phyloP scores from a whole-genome alignment of 2,888 invertebrate genomes.

The Drosophila incognita region DNA sequence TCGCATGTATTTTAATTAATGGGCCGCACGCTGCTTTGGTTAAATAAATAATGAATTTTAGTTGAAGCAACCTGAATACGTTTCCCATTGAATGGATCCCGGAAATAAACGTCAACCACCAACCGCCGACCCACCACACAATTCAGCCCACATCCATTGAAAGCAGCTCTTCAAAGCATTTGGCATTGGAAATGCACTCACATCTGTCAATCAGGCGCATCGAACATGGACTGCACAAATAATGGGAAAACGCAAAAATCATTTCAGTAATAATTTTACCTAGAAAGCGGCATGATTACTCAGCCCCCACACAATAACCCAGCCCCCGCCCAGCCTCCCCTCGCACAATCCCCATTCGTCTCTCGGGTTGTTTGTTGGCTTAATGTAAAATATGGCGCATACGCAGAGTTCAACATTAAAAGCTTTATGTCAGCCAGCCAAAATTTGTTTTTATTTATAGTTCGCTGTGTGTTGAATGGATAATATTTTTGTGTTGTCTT shows the following conservation, averaged over 20 bases:
- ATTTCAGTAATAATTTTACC: slow-evolving; percentile 47
- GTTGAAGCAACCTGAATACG: slow-evolving; percentile 27
- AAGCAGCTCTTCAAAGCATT: neutral
- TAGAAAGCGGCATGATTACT: slow-evolving; percentile 23
- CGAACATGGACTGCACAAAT: slow-evolving; percentile 22
- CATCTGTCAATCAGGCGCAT: slow-evolving; percentile 58
- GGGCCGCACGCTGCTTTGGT: slow-evolving; percentile 24
- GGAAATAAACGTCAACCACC: slow-evolving; percentile 18
- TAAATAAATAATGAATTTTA: slow-evolving; percentile 60
- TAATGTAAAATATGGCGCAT: slow-evolving; percentile 78
- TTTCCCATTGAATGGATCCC: slow-evolving; percentile 12
- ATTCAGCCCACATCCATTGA: neutral
- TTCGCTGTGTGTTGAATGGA: slow-evolving; percentile 18
- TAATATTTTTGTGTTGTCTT: slow-evolving; percentile 30
- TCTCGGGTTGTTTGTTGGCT: slow-evolving; percentile 69
- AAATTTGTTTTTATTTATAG: slow-evolving; percentile 62
- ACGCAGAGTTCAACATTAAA: slow-evolving; percentile 71
- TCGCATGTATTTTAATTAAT: slow-evolving; percentile 64
- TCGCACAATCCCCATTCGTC: slow-evolving; percentile 36
- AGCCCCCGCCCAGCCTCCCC: neutral
- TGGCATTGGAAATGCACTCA: slow-evolving; percentile 16
- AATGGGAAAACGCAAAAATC: slow-evolving; percentile 40
- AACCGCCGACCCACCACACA: neutral
- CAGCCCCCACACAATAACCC: neutral
- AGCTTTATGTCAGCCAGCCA: slow-evolving; percentile 67